A percentile compares a stretch with the other conserved stretches of the same genome.
These are phyloP conservation scores for Verasper variegatus DNA, from an alignment of 2,113 vertebrate species.

Conservation along the genomic window DNA sequence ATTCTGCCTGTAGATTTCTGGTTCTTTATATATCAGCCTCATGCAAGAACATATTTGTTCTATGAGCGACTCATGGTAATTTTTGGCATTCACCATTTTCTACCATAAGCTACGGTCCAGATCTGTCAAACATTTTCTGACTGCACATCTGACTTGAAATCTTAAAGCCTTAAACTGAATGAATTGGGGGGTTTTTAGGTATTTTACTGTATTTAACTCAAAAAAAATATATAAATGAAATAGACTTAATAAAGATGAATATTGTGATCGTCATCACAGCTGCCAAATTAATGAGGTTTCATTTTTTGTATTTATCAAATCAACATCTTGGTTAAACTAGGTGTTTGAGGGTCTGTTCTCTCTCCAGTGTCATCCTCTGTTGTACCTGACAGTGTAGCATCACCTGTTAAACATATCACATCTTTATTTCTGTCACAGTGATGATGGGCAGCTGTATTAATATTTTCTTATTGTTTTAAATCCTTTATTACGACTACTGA, in stretches of 20 bases:
- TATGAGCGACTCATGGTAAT: too few species aligned
- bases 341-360: too few species aligned
- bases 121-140: not conserved
- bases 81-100: not conserved
- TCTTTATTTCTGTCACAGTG: too few species aligned
- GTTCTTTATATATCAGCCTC: not conserved
- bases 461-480: not conserved
- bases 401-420: too few species aligned
- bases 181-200: not conserved
- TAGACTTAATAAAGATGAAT: not conserved
- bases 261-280: too few species aligned
- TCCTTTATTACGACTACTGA: not conserved
- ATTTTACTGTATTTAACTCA: not conserved
- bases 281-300: too few species aligned
- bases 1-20: not conserved
- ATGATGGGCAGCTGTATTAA: not conserved
- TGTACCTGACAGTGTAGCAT: too few species aligned
- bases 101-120: not conserved
- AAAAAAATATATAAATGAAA: constrained; percentile 19
- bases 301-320: too few species aligned
- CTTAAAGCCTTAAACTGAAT: constrained; percentile 2
- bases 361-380: too few species aligned
- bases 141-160: not conserved
- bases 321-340: too few species aligned
- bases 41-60: not conserved